Conservation (phyloP, 2,113 vertebrate species). For the Echinops telfairi region DNA sequence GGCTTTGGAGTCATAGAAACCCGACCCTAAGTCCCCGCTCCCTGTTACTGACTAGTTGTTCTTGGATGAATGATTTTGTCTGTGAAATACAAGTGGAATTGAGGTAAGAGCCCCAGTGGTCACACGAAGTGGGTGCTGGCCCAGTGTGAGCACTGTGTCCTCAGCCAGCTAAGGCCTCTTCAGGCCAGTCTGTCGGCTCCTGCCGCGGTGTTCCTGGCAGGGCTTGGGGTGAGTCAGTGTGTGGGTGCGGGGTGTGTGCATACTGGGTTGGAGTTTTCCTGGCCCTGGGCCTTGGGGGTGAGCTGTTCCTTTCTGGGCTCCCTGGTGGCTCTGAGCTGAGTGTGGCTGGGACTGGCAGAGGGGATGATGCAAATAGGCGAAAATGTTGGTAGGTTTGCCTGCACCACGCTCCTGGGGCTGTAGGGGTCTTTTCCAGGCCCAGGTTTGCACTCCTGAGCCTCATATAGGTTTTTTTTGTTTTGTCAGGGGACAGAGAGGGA, state of each 20-base stretch:
- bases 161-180: background rate
- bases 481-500: no score
- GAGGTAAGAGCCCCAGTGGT: background rate
- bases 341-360: background rate
- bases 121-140: background rate
- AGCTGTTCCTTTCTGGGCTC: slow-evolving; percentile 60
- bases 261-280: background rate
- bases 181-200: background rate
- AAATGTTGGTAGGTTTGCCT: slow-evolving; percentile 3
- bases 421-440: background rate
- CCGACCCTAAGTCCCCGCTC: background rate
- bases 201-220: background rate
- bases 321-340: slow-evolving; percentile 19
- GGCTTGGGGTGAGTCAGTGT: slow-evolving; percentile 2
- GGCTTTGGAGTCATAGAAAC: background rate
- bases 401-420: background rate
- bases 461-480: background rate
- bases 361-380: background rate
- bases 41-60: background rate
- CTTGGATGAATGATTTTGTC: background rate
- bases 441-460: background rate
- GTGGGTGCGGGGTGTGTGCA: background rate
- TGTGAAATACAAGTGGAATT: background rate
- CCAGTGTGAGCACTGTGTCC: no score
- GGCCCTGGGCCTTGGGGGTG: slow-evolving; percentile 39